phyloP scores from a whole-genome alignment of 2,888 invertebrate genomes.

The Amorpha juglandis region DNA sequence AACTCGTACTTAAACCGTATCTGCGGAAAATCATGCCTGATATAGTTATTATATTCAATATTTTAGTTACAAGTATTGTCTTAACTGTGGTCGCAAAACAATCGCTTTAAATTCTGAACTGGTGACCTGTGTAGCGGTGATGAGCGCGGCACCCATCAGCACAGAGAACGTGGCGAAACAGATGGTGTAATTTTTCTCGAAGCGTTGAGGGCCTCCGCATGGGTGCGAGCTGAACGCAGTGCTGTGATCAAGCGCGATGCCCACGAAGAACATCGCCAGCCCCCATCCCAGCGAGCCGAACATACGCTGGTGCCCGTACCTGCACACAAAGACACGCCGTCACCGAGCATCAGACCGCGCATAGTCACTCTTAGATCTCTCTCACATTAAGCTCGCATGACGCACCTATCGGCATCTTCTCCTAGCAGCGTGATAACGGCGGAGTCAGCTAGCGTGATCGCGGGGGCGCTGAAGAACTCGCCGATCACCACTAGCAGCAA shows the following conservation, averaged over 20 bases:
- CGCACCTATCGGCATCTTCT: conserved; percentile 90
- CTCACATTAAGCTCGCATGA: not conserved
- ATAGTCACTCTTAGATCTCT: no score
- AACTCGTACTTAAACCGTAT: conserved; percentile 88
- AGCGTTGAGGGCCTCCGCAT: conserved; percentile 92
- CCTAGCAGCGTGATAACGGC: conserved; percentile 95
- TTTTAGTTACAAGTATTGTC: not conserved
- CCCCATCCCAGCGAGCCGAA: conserved; percentile 99
- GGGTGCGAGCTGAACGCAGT: conserved; percentile 97
- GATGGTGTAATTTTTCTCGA: conserved; percentile 99
- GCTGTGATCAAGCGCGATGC: conserved; percentile 97
- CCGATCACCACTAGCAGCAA: conserved; percentile 96
- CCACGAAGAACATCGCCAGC: conserved; percentile 99
- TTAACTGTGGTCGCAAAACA: not conserved
- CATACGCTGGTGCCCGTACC: conserved; percentile 98
- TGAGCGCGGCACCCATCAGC: conserved; percentile 96
- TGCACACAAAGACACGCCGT: conserved; percentile 36
- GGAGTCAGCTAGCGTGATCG: conserved; percentile 96
- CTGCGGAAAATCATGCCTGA: conserved; percentile 43
- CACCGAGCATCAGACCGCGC: no score
- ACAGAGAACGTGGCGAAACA: conserved; percentile 99
- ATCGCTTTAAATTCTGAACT: not conserved
- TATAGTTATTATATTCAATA: not conserved
- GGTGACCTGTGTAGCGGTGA: conserved; percentile 93
- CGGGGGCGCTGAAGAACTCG: conserved; percentile 98